Base-by-base conservation (phyloP, 2,797 vertebrate species). In the Oreochromis grahami region DNA sequence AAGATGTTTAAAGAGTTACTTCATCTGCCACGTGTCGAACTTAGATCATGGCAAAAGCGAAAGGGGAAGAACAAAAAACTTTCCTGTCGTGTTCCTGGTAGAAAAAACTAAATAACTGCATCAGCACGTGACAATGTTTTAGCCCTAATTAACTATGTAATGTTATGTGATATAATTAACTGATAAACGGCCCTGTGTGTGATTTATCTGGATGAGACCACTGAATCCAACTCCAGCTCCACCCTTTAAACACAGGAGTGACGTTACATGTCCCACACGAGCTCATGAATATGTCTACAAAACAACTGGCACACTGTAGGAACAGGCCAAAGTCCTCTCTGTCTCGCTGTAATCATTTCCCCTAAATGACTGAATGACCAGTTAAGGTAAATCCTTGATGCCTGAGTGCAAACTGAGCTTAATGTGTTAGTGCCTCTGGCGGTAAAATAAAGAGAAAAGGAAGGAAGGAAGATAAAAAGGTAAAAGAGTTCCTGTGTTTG, bases 391-490 rank as follows among this genome's bases (percentile, higher is more conserved):
- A 82, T 87, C 86, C 82, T 91, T 89, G 91, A 93, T 90, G 95
- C 95, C 93, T 93, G 94, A 94, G 94, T 86, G 92, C 91, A 84
- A 94, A 85, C 90, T 89, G 91, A 93, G 91, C 92, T 93, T 93
- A 93, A 92, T 72, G 80, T 92, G 91, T 95, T 94, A 93, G 94
- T 95, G 94, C 93, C 91, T 94, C 90, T 91, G 90, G 87, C 92
- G 79, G 84, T 81, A 80, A 50, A 81, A 86, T 53, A 78, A 53
- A 43, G 70, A 63, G 43, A 60, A 76, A 81, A 78, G 41, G 36
- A 81, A 78, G 45, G 60, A 80, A 81, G 53, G 45, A 82, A 82
- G 70, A 32, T 50, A 68, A 58, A 41, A 77, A 56, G 82, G 76
- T 78, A 34, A 77, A 86, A 83, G 74, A 89, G 86, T 88, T 88